Evolutionary conservation across 2,797 vertebrate genomes (phyloP).

Genomic region (Anguilla obscura): DNA sequence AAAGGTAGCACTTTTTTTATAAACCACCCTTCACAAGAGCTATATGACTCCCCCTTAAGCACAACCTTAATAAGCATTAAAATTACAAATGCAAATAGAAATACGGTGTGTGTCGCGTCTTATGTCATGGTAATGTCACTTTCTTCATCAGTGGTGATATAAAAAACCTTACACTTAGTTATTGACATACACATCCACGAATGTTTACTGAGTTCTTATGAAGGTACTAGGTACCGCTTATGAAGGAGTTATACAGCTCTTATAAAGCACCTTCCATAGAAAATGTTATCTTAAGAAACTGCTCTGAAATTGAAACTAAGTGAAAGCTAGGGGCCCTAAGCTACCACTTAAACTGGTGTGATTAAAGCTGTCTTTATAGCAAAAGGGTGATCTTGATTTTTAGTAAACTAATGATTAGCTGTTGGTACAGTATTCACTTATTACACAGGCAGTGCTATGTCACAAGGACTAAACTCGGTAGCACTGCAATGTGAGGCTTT

Average conservation of each 20-base stretch:
- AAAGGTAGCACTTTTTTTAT: not conserved
- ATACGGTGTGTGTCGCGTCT: not conserved
- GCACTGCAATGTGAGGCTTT: not conserved
- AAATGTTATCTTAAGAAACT: no score
- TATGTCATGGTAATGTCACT: not conserved
- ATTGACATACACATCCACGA: no score
- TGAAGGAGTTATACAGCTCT: no score
- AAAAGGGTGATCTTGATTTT: not conserved
- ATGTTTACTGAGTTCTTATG: no score
- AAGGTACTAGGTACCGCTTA: no score
- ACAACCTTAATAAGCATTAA: not conserved
- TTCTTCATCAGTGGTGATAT: not conserved
- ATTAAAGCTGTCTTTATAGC: not conserved
- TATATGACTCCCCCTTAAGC: not conserved
- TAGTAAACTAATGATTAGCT: not conserved
- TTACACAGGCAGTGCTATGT: not conserved
- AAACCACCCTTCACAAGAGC: not conserved
- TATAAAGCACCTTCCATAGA: no score
- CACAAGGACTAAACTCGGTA: not conserved
- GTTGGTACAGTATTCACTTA: not conserved
- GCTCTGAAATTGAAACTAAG: not conserved
- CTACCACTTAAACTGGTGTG: no score
- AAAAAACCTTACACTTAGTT: not conserved
- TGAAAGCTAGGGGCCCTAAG: not conserved
- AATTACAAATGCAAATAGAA: not conserved